These are phyloP conservation scores for Sialis fuliginosa DNA, from an alignment of 2,888 invertebrate species.

Conservation along the genomic window DNA sequence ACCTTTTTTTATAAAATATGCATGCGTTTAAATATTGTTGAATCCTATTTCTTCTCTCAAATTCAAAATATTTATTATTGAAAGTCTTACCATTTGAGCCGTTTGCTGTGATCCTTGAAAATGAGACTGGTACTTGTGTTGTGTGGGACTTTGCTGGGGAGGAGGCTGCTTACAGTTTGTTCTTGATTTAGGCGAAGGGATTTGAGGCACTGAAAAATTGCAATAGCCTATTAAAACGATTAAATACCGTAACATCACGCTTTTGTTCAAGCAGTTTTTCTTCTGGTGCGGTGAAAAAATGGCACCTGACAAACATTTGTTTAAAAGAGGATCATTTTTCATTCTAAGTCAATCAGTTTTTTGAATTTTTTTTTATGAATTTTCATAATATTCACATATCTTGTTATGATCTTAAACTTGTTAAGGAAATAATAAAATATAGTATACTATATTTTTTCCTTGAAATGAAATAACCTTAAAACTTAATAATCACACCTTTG, in stretches of 20 bases:
- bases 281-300: too few species aligned
- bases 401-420: too few species aligned
- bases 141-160: constrained; percentile 35
- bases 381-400: too few species aligned
- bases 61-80: not conserved
- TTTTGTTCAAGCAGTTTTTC: not conserved
- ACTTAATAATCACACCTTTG: too few species aligned
- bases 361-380: too few species aligned
- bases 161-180: constrained; percentile 32
- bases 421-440: too few species aligned
- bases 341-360: too few species aligned
- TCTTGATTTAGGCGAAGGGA: constrained; percentile 37
- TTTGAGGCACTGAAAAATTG: constrained; percentile 28
- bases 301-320: too few species aligned
- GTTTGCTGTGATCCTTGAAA: constrained; percentile 31
- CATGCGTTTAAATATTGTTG: not conserved
- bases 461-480: too few species aligned
- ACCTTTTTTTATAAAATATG: not conserved
- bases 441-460: too few species aligned
- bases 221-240: not conserved
- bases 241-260: not conserved
- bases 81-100: constrained; percentile 18
- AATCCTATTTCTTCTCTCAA: not conserved
- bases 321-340: too few species aligned
- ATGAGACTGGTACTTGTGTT: constrained; percentile 33